Evolutionary conservation across 1,140 invertebrate species (phyloP), one percentile per base, ranked within the genome.

Genomic region (Tetragnatha versicolor): DNA sequence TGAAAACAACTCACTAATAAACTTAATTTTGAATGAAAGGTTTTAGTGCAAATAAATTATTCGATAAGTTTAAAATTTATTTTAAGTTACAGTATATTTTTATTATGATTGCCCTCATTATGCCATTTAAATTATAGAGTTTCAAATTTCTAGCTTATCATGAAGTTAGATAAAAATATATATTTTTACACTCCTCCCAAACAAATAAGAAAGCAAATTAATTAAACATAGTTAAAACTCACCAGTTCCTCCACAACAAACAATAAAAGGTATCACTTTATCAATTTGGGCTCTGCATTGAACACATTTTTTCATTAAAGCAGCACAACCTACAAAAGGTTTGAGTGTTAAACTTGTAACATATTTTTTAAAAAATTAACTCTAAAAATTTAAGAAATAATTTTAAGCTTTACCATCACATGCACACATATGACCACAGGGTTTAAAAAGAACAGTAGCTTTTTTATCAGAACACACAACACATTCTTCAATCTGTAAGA

Each of bases 261-360:
- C 89, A 27, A 89, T 89, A 83, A 92, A 90, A 14, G 90, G 90
- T 61, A 91, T 85, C 85, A 92, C 91, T 83, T 91, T 89, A 80
- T 94, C 93, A 83, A 98, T 95, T 83, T 93, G 92, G 9, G 93
- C 90, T 80, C 96, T 89, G 85, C 96, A 98, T 83, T 95, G 91
- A 1, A 98, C 94, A 88, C 96, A 98, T 87, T 97, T 98, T 88
- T 97, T 96, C 94, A 98, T 97, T 63, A 98, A 89, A 63, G 91
- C 90, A 68, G 95, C 93, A 88, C 96, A 98, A 81, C 91, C 91
- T 84, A 63, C n/a, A 31, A 60, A 65, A n/a, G 25, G n/a, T 14
- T 5, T 25, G 14, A 47, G 14, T 27, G 4, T n/a, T 69, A 49
- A 17, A 49, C 17, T 69, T 69, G 6, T 33, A 53, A 25, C 14